A percentile compares a stretch with the other conserved stretches of the same genome.
Conservation (phyloP, 2,113 vertebrate genomes). For the Poecilia latipinna region DNA sequence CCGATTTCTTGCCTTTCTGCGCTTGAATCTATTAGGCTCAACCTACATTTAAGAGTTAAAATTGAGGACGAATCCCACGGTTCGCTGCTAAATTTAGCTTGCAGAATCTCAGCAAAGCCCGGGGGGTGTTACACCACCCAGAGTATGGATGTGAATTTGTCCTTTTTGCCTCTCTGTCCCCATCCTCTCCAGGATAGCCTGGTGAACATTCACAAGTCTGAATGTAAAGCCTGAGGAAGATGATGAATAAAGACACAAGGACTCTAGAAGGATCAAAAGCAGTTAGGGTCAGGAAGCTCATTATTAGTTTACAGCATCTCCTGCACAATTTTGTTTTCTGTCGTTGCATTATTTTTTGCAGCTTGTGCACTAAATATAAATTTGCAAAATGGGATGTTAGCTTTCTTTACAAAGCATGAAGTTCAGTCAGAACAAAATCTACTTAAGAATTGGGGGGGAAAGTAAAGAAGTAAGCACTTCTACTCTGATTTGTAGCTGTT, state of each 20-base stretch:
- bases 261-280: conserved; percentile 1
- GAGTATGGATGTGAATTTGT: conserved; percentile 54
- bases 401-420: background rate
- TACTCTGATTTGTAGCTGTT: background rate
- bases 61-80: conserved; percentile 74
- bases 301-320: background rate
- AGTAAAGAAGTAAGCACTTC: background rate
- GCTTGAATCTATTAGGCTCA: conserved; percentile 58
- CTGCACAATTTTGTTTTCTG: background rate
- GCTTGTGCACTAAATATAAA: conserved; percentile 4
- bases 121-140: conserved; percentile 29
- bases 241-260: conserved; percentile 22
- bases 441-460: no score
- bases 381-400: background rate
- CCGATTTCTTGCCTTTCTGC: conserved; percentile 27
- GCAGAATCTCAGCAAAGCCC: conserved; percentile 48
- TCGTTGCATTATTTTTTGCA: background rate
- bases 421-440: background rate
- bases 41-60: conserved; percentile 76
- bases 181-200: conserved; percentile 50
- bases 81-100: conserved; percentile 68
- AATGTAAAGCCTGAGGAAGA: conserved; percentile 29
- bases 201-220: conserved; percentile 41
- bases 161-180: conserved; percentile 60
- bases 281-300: conserved; percentile 1